phyloP scores from a whole-genome alignment of 1,140 invertebrate genomes.

The Drosophila mayri region DNA sequence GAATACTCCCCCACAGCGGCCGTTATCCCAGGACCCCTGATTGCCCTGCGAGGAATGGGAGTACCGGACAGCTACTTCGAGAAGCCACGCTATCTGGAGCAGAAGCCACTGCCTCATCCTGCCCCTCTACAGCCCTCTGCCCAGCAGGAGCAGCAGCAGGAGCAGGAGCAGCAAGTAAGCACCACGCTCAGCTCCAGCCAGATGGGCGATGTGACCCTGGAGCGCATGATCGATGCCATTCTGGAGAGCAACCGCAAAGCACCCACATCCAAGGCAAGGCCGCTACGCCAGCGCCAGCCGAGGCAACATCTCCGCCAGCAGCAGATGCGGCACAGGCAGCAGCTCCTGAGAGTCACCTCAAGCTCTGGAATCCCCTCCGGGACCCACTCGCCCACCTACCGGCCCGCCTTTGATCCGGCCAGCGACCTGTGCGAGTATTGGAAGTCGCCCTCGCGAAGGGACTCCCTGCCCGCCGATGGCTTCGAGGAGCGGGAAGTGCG shows the following conservation, averaged over 20 bases:
- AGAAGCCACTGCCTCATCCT: conserved; percentile 24
- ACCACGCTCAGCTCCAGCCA: conserved; percentile 68
- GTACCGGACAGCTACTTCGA: conserved; percentile 83
- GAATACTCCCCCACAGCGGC: conserved; percentile 75
- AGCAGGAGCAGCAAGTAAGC: conserved; percentile 8
- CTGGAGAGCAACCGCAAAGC: conserved; percentile 75
- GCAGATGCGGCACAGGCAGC: conserved; percentile 18
- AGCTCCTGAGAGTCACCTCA: conserved; percentile 2
- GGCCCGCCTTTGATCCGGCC: conserved; percentile 73
- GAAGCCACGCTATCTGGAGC: conserved; percentile 77
- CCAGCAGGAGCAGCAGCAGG: conserved; percentile 4
- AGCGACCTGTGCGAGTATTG: conserved; percentile 75
- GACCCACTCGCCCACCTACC: conserved; percentile 63
- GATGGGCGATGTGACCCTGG: conserved; percentile 81
- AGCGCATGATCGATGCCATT: conserved; percentile 84
- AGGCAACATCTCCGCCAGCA: conserved; percentile 22
- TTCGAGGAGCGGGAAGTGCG: conserved; percentile 74
- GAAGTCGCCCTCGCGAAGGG: conserved; percentile 40
- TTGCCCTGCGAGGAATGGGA: conserved; percentile 77
- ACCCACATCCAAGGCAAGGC: conserved; percentile 5
- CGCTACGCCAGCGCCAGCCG: conserved; percentile 11
- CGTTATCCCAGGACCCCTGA: conserved; percentile 71
- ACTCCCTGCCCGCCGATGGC: conserved; percentile 18
- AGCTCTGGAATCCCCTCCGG: background rate
- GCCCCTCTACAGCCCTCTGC: background rate